Evolutionary conservation across 2,113 vertebrate species (phyloP), one percentile per base, ranked within the genome.

Genomic region (Ctenodactylus gundi): DNA sequence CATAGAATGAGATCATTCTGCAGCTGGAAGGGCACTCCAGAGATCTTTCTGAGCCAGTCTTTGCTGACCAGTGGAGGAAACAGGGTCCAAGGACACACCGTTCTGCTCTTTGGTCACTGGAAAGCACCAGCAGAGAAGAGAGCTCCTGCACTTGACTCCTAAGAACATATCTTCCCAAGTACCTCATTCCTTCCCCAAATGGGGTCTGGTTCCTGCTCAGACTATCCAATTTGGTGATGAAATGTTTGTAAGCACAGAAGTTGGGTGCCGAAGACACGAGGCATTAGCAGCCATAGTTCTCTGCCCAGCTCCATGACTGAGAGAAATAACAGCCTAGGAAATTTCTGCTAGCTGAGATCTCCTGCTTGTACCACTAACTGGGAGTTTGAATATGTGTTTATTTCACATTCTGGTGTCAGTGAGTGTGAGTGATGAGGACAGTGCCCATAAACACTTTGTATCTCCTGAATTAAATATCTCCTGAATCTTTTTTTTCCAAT

Each of bases 261-360:
- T 88, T 25, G 39, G 46, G 17, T 39, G 65, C 27, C 34, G 25
- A 77, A 65, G 31, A 95, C 85, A 60, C 14, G 84, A 65, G 27
- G 58, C 12, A 85, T 96, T 62, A 68, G 88, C 1, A 44, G 18
- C 41, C 23, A 81, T 88, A 64, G 39, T 36, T 93, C 51, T 58
- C 53, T 76, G 77, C 8, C n/a, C n/a, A 78, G 21, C 0, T 80
- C 82, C 93, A 83, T 15, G 62, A 94, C 4, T 25, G n/a, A 90
- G 62, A 84, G 95, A 96, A 87, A 85, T 0, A 10, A 12, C 57
- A 85, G 67, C 51, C 64, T 20, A 91, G 91, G 81, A 96, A 97
- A 91, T 58, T 6, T 25, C 49, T 75, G 21, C 0, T 73, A 44
- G n/a, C 77, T 87, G 82, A 85, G 82, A 93, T 58, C 58, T 90